Conservation (phyloP, 1,140 invertebrate species). For the Heterodera schachtii region DNA sequence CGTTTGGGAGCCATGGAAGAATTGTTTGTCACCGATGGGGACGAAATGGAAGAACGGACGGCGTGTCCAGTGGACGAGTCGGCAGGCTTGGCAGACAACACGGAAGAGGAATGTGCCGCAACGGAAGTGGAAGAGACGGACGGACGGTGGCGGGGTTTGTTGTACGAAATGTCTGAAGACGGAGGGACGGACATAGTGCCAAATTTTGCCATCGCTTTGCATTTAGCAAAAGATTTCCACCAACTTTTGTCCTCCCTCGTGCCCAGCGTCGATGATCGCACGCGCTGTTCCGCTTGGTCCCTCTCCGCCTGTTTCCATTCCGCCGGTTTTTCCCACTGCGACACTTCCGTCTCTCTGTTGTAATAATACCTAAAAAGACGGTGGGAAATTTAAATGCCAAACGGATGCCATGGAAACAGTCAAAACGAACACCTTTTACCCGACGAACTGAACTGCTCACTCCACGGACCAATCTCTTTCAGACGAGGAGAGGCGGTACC, state of each 20-base stretch:
- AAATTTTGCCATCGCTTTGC: too few relatives aligned
- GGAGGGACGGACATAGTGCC: too few relatives aligned
- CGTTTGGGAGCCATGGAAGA: background rate
- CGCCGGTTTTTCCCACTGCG: slow-evolving; percentile 49
- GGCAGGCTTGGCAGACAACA: background rate
- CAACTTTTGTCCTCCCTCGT: slow-evolving; percentile 21
- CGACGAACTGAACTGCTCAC: slow-evolving; percentile 46
- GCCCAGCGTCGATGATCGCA: background rate
- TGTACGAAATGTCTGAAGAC: background rate
- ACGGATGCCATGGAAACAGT: background rate
- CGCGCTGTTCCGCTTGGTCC: background rate
- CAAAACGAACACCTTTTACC: slow-evolving; percentile 37
- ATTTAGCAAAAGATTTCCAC: background rate
- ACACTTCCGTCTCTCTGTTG: slow-evolving; percentile 48
- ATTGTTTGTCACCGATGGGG: background rate
- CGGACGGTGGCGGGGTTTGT: background rate
- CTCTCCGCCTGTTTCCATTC: slow-evolving; percentile 46
- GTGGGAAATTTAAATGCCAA: background rate
- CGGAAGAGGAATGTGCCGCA: background rate
- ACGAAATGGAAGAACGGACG: background rate
- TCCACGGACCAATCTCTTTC: slow-evolving; percentile 46
- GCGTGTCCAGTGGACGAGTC: background rate
- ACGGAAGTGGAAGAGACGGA: slow-evolving; percentile 2
- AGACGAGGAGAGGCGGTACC: slow-evolving; percentile 25
- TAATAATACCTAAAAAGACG: slow-evolving; percentile 39